Evolutionary conservation across 2,113 vertebrate species (phyloP), one percentile per base, ranked within the genome.

Genomic region (Cephalophus harveyi): DNA sequence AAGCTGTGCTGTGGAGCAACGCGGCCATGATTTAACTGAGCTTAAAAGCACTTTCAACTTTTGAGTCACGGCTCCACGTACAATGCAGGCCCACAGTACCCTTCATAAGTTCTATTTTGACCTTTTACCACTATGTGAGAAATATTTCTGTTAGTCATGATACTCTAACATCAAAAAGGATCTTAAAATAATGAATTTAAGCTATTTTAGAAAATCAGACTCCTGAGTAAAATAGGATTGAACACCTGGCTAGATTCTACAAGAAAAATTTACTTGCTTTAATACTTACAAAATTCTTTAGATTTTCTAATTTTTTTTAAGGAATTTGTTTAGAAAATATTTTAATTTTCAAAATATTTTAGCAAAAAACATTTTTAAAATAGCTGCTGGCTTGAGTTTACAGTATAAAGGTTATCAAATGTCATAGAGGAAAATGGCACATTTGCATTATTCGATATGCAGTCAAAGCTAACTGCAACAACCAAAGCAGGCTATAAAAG

Each of bases 11-110:
- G 60, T 94, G 90, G 7, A 83, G 94, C 91, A 96, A 87, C 1
- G 43, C 1, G 1, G 87, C 52, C 88, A 82, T 0, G 25, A 95
- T 94, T 97, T 97, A 89, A 95, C 86, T 94, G 86, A 97, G 86
- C 95, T 97, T 96, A 92, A 94, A 98, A 78, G 36, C 60, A 52
- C 97, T 96, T 94, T 97, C 46, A 95, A 91, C 91, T 94, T 95
- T 40, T 40, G 55, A 96, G 84, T 76, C 67, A 4, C 50, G 4
- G 43, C 46, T 87, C 33, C 46, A 33, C 3, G 27, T 6, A 64
- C n/a, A 87, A 40, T 8, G 8, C 6, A 19, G 30, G 27, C 62
- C 71, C 46, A 83, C 19, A 6, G 54, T 27, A 21, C 48, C 36
- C 36, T 48, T 76, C 27, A 13, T 21, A 81, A 89, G 33, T n/a